These are phyloP conservation scores for Gnatocerus cornutus DNA, from an alignment of 2,888 invertebrate genomes.

Conservation along the genomic window DNA sequence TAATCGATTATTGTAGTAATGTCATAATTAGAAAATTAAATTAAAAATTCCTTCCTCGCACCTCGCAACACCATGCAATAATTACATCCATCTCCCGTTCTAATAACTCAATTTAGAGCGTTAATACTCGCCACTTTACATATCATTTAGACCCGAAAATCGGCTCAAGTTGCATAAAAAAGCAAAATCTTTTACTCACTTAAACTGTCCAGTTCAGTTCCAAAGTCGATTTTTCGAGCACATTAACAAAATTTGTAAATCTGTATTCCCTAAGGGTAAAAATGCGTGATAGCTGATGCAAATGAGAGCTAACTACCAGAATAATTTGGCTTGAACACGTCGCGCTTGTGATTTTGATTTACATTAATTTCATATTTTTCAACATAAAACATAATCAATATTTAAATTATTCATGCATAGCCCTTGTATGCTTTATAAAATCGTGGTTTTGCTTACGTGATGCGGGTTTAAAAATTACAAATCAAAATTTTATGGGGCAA, in stretches of 20 bases:
- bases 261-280: slow-evolving; percentile 56
- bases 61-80: too few species aligned
- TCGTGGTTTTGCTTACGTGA: slow-evolving; percentile 49
- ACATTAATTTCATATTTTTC: slow-evolving; percentile 72
- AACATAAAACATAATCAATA: slow-evolving; percentile 67
- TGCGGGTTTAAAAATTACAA: slow-evolving; percentile 24
- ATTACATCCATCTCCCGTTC: too few species aligned
- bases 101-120: too few species aligned
- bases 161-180: too few species aligned
- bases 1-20: too few species aligned
- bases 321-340: slow-evolving; percentile 71
- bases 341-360: slow-evolving; percentile 72
- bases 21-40: too few species aligned
- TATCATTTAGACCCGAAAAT: neutral
- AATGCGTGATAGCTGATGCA: slow-evolving; percentile 70
- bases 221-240: slow-evolving; percentile 41
- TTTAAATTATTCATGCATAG: slow-evolving; percentile 65
- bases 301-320: slow-evolving; percentile 70
- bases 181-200: too few species aligned
- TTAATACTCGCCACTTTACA: too few species aligned
- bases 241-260: slow-evolving; percentile 52
- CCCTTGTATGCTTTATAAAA: slow-evolving; percentile 47
- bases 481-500: slow-evolving; percentile 22
- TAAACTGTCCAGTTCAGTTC: too few species aligned
- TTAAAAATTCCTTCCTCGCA: too few species aligned